Conservation (phyloP, 2,888 invertebrate genomes). For the Pseudococcus longispinus region DNA sequence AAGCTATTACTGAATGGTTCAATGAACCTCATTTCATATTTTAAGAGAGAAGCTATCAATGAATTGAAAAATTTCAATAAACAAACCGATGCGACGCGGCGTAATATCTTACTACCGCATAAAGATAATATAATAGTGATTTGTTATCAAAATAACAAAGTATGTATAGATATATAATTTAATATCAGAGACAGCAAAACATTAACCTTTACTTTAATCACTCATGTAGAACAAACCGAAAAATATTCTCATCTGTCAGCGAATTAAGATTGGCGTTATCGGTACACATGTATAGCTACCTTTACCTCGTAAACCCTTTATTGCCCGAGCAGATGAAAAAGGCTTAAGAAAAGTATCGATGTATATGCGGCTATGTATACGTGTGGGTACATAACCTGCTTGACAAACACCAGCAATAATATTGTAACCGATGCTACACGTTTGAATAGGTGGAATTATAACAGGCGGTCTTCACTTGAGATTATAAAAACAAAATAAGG, state of each 20-base stretch:
- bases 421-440: constrained; percentile 15
- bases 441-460: constrained; percentile 1
- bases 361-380: background rate
- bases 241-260: background rate
- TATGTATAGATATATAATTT: background rate
- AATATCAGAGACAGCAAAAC: background rate
- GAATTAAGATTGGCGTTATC: background rate
- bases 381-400: background rate
- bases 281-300: background rate
- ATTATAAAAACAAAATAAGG: constrained; percentile 48
- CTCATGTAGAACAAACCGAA: background rate
- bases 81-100: no score
- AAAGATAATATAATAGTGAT: background rate
- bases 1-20: no score
- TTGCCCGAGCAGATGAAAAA: background rate
- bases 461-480: background rate
- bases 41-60: no score
- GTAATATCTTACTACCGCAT: background rate
- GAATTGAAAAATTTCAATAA: background rate
- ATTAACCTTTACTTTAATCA: background rate
- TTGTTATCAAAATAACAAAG: background rate
- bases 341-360: background rate
- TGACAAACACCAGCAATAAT: constrained; percentile 5
- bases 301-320: background rate
- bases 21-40: no score